Conservation (phyloP, 1,140 invertebrate species). For the Neodiprion pinetum region DNA sequence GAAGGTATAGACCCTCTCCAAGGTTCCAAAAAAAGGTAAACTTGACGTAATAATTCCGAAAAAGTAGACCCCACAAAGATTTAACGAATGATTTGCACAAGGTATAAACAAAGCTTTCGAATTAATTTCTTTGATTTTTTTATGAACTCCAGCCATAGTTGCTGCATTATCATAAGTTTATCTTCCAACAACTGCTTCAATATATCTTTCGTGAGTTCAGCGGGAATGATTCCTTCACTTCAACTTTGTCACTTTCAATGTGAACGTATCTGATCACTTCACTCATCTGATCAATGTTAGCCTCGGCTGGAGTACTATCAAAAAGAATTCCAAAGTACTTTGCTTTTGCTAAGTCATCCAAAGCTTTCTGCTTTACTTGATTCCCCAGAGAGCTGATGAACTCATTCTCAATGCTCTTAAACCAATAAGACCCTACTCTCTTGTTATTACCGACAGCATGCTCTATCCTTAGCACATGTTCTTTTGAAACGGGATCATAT, state of each 20-base stretch:
- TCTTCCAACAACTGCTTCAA: neutral
- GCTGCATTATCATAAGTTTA: slow-evolving; percentile 38
- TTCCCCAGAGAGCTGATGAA: neutral
- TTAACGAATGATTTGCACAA: slow-evolving; percentile 22
- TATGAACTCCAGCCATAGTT: slow-evolving; percentile 28
- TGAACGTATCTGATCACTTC: neutral
- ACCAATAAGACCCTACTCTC: no score
- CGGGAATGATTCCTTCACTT: neutral
- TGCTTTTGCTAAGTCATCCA: neutral
- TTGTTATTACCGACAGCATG: no score
- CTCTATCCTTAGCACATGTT: no score
- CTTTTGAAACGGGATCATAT: no score
- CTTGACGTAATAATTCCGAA: neutral
- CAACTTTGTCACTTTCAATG: neutral
- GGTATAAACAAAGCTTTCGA: slow-evolving; percentile 20
- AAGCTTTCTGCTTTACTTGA: neutral
- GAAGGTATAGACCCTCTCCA: neutral
- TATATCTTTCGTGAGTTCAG: neutral
- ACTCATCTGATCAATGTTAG: neutral
- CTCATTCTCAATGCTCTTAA: no score
- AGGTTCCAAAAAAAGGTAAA: slow-evolving; percentile 6
- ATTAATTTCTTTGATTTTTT: slow-evolving; percentile 22
- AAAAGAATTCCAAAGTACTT: slow-evolving; percentile 6
- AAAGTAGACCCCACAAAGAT: slow-evolving; percentile 20
- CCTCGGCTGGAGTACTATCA: slow-evolving; percentile 3